Conservation (phyloP, 2,797 vertebrate species). For the Danionella dracula region DNA sequence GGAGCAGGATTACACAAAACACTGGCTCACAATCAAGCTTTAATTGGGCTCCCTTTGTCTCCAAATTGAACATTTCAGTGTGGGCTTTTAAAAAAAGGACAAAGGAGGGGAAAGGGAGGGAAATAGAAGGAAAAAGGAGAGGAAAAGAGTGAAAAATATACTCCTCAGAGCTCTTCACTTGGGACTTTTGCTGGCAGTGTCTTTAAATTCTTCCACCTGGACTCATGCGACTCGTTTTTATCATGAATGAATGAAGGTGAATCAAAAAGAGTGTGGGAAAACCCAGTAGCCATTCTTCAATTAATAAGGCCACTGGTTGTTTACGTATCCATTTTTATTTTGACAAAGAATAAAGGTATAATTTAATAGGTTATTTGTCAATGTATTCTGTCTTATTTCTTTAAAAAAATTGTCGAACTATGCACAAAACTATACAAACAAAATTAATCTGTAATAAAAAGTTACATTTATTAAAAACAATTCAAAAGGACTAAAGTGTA, state of each 20-base stretch:
- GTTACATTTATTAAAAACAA: too few species aligned
- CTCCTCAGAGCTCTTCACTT: constrained; percentile 31
- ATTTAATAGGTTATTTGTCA: too few species aligned
- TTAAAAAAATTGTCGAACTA: too few species aligned
- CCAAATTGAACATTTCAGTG: constrained; percentile 45
- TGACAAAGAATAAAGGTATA: too few species aligned
- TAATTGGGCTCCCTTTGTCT: constrained; percentile 54
- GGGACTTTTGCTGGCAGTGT: constrained; percentile 28
- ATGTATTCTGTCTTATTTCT: too few species aligned
- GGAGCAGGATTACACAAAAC: constrained; percentile 32
- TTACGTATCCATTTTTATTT: too few species aligned
- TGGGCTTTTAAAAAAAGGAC: constrained; percentile 35
- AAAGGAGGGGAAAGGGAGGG: constrained; percentile 34
- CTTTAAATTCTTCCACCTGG: constrained; percentile 43
- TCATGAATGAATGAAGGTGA: background rate
- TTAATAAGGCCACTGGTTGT: too few species aligned
- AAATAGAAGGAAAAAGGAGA: constrained; percentile 23
- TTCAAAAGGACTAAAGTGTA: too few species aligned
- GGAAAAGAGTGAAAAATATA: constrained; percentile 33
- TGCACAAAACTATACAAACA: too few species aligned
- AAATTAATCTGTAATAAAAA: too few species aligned
- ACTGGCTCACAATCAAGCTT: constrained; percentile 34
- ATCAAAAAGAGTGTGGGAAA: constrained; percentile 32
- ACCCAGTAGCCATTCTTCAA: too few species aligned
- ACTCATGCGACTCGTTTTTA: background rate